Evolutionary conservation across 1,140 invertebrate species (phyloP), one percentile per base, ranked within the genome.

Genomic region (Drosophila arizonae): DNA sequence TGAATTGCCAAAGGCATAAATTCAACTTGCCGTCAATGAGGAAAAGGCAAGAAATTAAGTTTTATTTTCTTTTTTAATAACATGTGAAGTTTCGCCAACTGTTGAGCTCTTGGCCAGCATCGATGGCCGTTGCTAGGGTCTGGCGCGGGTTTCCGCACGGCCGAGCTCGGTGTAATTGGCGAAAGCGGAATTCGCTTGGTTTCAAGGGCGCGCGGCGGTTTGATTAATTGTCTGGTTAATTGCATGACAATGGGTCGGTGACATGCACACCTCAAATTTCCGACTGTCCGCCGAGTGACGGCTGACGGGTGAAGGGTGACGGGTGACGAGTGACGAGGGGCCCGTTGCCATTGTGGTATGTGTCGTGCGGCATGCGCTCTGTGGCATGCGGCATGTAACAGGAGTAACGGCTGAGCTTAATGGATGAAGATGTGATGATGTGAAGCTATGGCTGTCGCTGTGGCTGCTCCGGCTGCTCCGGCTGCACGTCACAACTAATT

Each of bases 171-270:
- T 72, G 64, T 55, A 68, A 81, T 81, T 72, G 76, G 51, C 52
- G 39, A n/a, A 60, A 81, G 72, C 77, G 56, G 61, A 68, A 80
- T 73, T 62, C 30, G 77, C 77, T 73, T 64, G 4, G 33, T 58
- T 54, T 67, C 28, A 81, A 64, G 57, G 50, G 36, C 17, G 60
- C 51, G 30, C 39, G 21, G 60, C 48, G 24, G 60, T 21, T 73
- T 80, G 81, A 84, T 85, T 81, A 81, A 84, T 85, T 77, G 69
- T 67, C 76, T 68, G 68, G 72, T 77, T 81, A 74, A 85, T 86
- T 65, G 69, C 63, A 62, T 56, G 61, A 68, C 63, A 81, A 76
- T 60, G 66, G 66, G 45, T 77, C 55, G 43, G 17, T 17, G 15
- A 58, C 63, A 55, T 21, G 60, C 55, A 36, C 58, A 65, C 63